Base-by-base conservation (phyloP, 2,888 invertebrate genomes). In the Hyppa rectilinea region DNA sequence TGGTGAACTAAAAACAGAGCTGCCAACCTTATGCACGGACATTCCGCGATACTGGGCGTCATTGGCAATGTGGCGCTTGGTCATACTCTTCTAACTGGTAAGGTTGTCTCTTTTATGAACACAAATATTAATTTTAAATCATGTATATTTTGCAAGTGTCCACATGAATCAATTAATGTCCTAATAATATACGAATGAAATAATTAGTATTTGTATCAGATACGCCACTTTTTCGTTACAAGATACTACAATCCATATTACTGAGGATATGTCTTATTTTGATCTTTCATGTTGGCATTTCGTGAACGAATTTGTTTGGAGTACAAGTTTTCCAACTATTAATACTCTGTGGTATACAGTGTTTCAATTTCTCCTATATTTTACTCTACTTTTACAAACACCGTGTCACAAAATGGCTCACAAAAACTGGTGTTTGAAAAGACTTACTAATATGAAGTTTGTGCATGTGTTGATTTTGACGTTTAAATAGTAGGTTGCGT, bases 31-130 rank as follows among this genome's bases (percentile, higher is more conserved):
- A 89, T 83, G 78, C 83, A 86, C 83, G 76, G 83, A 93, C 92
- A 93, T 93, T 94, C 92, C 92, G 93, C 92, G 92, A 92, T 92
- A 91, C 90, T 87, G 91, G 92, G 94, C 95, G 94, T 94, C 94
- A 91, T 92, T 92, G 92, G 93, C 93, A 94, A 94, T 94, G 94
- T 95, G 94, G 94, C 93, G 90, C 87, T 92, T 82, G 84, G 87
- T 86, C 83, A 34, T 87, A 80, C 92, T 92, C 87, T 89, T 95
- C 89, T 88, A 83, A 84, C 90, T 69, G 84, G 87, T 90, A 81
- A 65, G 78, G 85, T 81, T 84, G 67, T 93, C 93, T 89, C 92
- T 88, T 87, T 92, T 84, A 65, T 45, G 34, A 49, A 50, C 20
- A 47, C 68, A 59, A 77, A 79, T 80, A 75, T 66, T 75, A 66